Evolutionary conservation across 2,113 vertebrate genomes (phyloP).

Genomic region (Raja brachyura): DNA sequence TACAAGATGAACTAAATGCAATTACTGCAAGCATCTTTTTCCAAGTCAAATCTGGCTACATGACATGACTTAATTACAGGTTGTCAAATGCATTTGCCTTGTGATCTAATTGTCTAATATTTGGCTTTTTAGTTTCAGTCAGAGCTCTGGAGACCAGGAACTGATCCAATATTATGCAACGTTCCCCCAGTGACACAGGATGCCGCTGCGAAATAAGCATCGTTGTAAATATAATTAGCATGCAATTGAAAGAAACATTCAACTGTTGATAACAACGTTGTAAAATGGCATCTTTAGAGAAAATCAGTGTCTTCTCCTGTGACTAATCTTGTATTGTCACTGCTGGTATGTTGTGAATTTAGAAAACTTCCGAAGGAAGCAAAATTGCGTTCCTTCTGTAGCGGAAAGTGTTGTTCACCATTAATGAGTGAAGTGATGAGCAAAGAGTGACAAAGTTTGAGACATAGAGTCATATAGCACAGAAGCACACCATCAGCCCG

Average conservation of each 20-base stretch:
- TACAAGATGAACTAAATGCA: slow-evolving; percentile 94
- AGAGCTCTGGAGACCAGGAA: not conserved
- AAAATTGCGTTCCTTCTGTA: not conserved
- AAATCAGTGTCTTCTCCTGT: not conserved
- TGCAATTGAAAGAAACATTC: slow-evolving; percentile 7
- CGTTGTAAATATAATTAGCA: slow-evolving; percentile 22
- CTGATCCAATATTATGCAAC: slow-evolving; percentile 37
- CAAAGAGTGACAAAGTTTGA: too few species aligned
- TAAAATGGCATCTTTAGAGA: not conserved
- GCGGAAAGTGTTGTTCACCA: not conserved
- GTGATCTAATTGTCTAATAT: slow-evolving; percentile 55
- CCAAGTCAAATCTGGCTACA: slow-evolving; percentile 65
- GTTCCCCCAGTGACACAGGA: slow-evolving; percentile 25
- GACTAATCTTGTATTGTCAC: not conserved
- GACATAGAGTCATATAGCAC: too few species aligned
- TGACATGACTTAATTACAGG: slow-evolving; percentile 91
- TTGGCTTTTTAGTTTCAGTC: slow-evolving; percentile 41
- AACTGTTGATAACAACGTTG: not conserved
- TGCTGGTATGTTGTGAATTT: not conserved
- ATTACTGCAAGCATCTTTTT: slow-evolving; percentile 77
- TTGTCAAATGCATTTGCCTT: slow-evolving; percentile 74
- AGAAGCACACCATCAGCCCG: too few species aligned
- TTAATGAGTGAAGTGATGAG: not conserved
- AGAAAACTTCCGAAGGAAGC: too few species aligned
- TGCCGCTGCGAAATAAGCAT: slow-evolving; percentile 4